A percentile compares a stretch with the other conserved stretches of the same genome.
Conservation (phyloP, 2,797 vertebrate genomes). For the Hoplostethus mediterraneus region DNA sequence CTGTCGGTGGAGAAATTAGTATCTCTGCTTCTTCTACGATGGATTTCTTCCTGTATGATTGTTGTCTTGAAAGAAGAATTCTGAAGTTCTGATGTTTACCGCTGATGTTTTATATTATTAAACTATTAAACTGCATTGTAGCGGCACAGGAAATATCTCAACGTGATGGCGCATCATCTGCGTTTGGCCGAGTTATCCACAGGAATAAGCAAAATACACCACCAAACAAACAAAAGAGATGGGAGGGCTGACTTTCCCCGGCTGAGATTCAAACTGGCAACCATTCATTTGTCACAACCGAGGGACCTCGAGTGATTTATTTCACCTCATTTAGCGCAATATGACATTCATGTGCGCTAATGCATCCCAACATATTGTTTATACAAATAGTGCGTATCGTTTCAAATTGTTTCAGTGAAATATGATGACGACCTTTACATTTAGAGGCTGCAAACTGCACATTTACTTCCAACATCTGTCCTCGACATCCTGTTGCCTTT, state of each 20-base stretch:
- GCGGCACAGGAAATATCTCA: too few species aligned
- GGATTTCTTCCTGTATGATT: too few species aligned
- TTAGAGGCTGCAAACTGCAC: slow-evolving; percentile 41
- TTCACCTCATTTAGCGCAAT: slow-evolving; percentile 67
- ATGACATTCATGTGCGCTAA: slow-evolving; percentile 55
- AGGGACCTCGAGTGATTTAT: slow-evolving; percentile 60
- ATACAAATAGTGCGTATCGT: slow-evolving; percentile 39
- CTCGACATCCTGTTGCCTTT: slow-evolving; percentile 13
- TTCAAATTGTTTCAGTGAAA: slow-evolving; percentile 30
- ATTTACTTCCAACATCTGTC: slow-evolving; percentile 51
- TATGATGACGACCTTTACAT: slow-evolving; percentile 57
- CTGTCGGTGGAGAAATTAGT: too few species aligned
- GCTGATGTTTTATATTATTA: too few species aligned
- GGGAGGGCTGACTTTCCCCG: too few species aligned
- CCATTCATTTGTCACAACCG: slow-evolving; percentile 55
- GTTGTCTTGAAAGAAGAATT: too few species aligned
- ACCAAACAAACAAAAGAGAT: too few species aligned
- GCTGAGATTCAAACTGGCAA: background rate
- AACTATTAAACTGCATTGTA: too few species aligned
- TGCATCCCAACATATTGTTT: slow-evolving; percentile 58
- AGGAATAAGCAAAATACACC: too few species aligned
- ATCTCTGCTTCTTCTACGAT: too few species aligned
- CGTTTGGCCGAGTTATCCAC: too few species aligned
- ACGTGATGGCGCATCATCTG: too few species aligned
- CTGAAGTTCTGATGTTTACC: slow-evolving; percentile 23